Evolutionary conservation across 2,888 invertebrate species (phyloP).

Genomic region (Anagyrus pseudococci): DNA sequence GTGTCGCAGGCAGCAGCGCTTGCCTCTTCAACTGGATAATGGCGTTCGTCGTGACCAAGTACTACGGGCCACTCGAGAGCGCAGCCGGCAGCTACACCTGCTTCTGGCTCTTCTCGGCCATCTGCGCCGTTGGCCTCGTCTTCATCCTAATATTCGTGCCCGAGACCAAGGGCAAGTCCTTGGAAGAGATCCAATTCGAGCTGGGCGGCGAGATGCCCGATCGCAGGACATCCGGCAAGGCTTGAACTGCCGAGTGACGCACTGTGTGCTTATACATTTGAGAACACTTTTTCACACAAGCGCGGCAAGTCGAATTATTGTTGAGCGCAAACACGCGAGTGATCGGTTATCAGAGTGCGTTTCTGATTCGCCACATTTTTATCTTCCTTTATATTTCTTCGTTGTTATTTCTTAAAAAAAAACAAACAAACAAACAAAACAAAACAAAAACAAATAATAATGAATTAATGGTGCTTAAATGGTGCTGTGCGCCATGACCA

Average conservation of each 20-base stretch:
- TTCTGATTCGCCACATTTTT: too few species aligned
- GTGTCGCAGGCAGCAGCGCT: constrained; percentile 76
- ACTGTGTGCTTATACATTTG: too few species aligned
- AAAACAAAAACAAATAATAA: too few species aligned
- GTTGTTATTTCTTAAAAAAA: too few species aligned
- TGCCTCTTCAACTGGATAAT: constrained; percentile 84
- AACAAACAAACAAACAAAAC: too few species aligned
- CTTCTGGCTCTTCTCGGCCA: constrained; percentile 77
- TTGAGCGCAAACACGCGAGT: too few species aligned
- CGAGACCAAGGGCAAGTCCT: constrained; percentile 64
- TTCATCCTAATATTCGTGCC: constrained; percentile 75
- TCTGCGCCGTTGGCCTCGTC: constrained; percentile 70
- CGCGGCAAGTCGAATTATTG: not conserved
- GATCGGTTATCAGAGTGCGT: too few species aligned
- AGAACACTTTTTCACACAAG: too few species aligned
- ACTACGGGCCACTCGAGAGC: constrained; percentile 68
- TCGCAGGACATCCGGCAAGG: constrained; percentile 5
- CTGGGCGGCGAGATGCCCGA: constrained; percentile 45
- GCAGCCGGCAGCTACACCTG: constrained; percentile 70
- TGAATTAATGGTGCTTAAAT: too few species aligned
- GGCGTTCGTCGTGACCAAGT: constrained; percentile 81
- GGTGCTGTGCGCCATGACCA: too few species aligned
- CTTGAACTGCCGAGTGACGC: constrained; percentile 2
- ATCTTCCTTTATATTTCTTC: too few species aligned
- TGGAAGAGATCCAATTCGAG: constrained; percentile 62